phyloP scores from a whole-genome alignment of 1,140 invertebrate species.

The Plodia interpunctella region DNA sequence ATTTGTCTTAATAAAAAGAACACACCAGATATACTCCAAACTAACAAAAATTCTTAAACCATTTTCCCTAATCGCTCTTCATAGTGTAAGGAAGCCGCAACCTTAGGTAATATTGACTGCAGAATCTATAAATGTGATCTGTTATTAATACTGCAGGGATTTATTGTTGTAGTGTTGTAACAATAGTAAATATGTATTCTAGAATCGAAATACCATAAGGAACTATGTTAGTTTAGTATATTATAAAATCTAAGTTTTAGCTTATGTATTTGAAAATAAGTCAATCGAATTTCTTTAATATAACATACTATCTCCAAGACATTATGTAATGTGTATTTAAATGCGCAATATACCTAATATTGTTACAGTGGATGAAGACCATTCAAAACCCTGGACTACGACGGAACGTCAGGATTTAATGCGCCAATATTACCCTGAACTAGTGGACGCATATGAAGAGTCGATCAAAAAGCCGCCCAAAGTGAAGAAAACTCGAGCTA shows the following conservation, averaged over 20 bases:
- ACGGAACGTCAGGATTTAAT: constrained; percentile 83
- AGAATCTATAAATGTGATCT: background rate
- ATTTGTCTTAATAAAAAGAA: too few relatives aligned
- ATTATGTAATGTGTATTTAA: too few relatives aligned
- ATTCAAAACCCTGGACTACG: constrained; percentile 77
- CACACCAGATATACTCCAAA: too few relatives aligned
- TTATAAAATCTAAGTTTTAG: background rate
- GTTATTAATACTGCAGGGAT: background rate
- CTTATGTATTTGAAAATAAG: too few relatives aligned
- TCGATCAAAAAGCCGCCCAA: constrained; percentile 77
- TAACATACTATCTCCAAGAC: too few relatives aligned
- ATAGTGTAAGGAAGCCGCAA: background rate
- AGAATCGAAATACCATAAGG: background rate
- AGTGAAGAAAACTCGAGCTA: constrained; percentile 74
- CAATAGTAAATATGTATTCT: background rate
- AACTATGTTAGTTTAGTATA: too few relatives aligned
- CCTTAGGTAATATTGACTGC: background rate
- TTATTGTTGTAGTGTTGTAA: background rate
- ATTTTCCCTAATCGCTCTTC: background rate
- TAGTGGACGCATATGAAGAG: constrained; percentile 75
- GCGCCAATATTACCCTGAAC: constrained; percentile 80
- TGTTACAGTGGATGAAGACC: constrained; percentile 68
- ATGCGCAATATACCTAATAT: background rate
- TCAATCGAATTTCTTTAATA: too few relatives aligned
- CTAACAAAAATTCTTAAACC: too few relatives aligned